phyloP scores from a whole-genome alignment of 2,113 vertebrate genomes.

The Mus spicilegus region DNA sequence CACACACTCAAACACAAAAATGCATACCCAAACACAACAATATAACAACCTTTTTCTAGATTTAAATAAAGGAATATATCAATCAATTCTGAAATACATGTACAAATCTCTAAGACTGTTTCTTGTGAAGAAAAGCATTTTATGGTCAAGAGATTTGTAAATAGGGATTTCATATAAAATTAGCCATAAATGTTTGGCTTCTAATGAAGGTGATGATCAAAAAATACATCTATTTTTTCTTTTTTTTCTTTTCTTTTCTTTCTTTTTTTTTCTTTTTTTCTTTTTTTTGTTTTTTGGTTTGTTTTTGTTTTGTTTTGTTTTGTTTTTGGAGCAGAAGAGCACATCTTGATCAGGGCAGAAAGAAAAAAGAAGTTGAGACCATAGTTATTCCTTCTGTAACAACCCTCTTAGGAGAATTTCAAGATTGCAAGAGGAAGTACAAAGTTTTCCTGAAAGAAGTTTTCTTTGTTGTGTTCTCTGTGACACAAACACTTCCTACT shows the following conservation, averaged over 20 bases:
- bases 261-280: too few relatives aligned
- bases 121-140: neutral
- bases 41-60: rapidly evolving
- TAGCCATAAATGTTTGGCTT: neutral
- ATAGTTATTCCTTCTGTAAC: neutral
- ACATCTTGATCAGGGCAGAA: neutral
- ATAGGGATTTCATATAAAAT: neutral
- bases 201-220: neutral
- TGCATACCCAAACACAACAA: neutral
- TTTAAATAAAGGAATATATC: neutral
- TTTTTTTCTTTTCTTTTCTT: too few relatives aligned
- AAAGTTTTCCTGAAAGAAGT: neutral
- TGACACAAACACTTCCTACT: neutral
- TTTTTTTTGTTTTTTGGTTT: too few relatives aligned
- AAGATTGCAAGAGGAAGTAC: neutral
- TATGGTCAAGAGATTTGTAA: neutral
- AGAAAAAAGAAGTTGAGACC: neutral
- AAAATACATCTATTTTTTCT: too few relatives aligned
- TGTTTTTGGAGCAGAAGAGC: too few relatives aligned
- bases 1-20: neutral
- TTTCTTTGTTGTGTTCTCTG: rapidly evolving
- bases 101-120: neutral
- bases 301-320: too few relatives aligned
- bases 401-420: neutral
- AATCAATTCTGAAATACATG: neutral